phyloP scores from a whole-genome alignment of 2,113 vertebrate genomes.

The Cynocephalus volans region DNA sequence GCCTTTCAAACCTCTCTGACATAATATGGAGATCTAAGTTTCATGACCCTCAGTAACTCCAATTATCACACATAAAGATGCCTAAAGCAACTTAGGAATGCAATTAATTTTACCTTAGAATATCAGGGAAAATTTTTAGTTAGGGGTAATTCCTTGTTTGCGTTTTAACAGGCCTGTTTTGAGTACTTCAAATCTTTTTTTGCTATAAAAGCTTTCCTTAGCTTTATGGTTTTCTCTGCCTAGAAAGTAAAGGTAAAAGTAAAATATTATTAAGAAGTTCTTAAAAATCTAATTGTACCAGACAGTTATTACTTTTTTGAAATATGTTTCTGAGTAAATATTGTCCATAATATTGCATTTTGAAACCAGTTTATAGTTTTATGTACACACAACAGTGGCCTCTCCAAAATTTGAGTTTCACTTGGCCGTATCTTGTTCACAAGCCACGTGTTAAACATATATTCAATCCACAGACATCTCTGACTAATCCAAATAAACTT shows the following conservation, averaged over 20 bases:
- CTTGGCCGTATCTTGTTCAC: not conserved
- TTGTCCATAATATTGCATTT: not conserved
- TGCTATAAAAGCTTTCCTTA: not conserved
- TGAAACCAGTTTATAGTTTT: not conserved
- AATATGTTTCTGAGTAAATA: not conserved
- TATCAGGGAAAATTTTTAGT: conserved; percentile 55
- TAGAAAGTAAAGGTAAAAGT: conserved; percentile 11
- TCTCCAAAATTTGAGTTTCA: not conserved
- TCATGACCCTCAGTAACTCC: not conserved
- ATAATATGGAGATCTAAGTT: not conserved
- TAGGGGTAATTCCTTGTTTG: not conserved
- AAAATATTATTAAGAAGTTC: conserved; percentile 26
- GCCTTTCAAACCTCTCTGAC: conserved; percentile 14
- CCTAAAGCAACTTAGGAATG: not conserved
- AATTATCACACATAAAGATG: conserved; percentile 36
- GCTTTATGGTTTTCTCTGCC: not conserved
- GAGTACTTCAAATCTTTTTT: conserved; percentile 50
- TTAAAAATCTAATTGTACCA: conserved; percentile 46
- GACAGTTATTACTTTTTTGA: conserved; percentile 28
- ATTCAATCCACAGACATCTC: not conserved
- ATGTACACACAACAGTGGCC: not conserved
- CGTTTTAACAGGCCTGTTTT: conserved; percentile 2
- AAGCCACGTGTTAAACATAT: not conserved
- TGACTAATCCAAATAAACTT: not conserved
- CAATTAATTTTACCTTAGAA: conserved; percentile 65